Evolutionary conservation across 2,888 invertebrate genomes (phyloP), one percentile per base, ranked within the genome.

Genomic region (Brachypalpus laphriformis): DNA sequence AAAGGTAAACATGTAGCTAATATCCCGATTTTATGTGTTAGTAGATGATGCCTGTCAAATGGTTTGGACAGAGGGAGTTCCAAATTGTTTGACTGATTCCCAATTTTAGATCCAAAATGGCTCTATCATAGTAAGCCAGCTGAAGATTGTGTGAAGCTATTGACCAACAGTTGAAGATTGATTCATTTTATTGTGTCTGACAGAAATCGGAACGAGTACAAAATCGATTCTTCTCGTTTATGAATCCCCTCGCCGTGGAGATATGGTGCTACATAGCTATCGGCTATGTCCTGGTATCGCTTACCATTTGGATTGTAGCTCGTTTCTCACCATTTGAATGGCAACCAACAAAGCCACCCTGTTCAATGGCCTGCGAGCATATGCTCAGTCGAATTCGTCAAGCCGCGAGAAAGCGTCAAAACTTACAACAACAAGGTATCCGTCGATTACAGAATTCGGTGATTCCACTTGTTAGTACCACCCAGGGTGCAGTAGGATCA

Each of bases 301-400:
- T 96, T 88, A 95, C 96, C 47, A 95, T 98, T 89, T 97, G 97
- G 94, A 95, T 97, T 88, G 95, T 97, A 87, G 97, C 97, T 51
- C 93, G 96, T 87, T 96, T 97, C 91, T 96, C 96, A 25, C 97
- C 97, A 8, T 94, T 95, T 90, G 97, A 97, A 92, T 96, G 96
- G 96, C 94, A 95, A 88, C 93, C 94, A 88, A 93, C 94, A 1
- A 92, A 92, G 42, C 92, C 93, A 65, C 92, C 93, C 11, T 94
- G 94, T 89, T 93, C 94, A 16, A 93, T 93, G 89, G 94, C 94
- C 87, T 89, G 89, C 56, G 89, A 89, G 28, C 90, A 91, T 81
- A 87, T 89, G 72, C 70, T 88, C 1, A 80, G 81, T 20, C 85
- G 88, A 63, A 89, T 89, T 59, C 80, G 66, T 4, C 87, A 87